These are phyloP conservation scores for Albula glossodonta DNA, from an alignment of 2,113 vertebrate species.

Conservation along the genomic window DNA sequence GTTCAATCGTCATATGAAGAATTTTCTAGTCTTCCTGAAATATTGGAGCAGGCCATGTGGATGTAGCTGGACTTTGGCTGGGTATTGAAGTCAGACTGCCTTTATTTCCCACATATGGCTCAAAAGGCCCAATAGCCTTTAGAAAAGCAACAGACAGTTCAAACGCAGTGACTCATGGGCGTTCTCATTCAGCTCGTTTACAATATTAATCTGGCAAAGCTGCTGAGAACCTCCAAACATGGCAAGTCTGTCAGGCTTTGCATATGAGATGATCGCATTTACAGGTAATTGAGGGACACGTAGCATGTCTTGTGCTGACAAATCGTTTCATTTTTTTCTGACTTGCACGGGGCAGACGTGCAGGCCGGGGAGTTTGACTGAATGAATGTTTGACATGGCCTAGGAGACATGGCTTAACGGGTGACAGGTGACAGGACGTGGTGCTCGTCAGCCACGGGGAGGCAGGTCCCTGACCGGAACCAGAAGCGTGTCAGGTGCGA, in stretches of 20 bases:
- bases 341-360: constrained; percentile 10
- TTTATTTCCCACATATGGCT: not conserved
- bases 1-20: not conserved
- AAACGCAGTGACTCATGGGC: not conserved
- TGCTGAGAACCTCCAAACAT: not conserved
- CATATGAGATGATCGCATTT: constrained; percentile 7
- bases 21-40: not conserved
- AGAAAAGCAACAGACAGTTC: not conserved
- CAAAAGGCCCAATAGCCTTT: not conserved
- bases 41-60: not conserved
- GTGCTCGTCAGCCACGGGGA: constrained; percentile 9
- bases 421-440: not conserved
- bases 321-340: not conserved
- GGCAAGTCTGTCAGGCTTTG: not conserved
- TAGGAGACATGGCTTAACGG: not conserved
- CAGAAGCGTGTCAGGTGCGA: not conserved
- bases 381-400: constrained; percentile 14
- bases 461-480: constrained; percentile 17
- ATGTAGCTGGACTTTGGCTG: not conserved
- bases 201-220: not conserved
- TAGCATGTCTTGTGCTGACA: not conserved
- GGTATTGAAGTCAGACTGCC: not conserved
- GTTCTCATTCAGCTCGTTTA: not conserved
- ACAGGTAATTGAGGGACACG: constrained; percentile 11
- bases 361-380: not conserved